Evolutionary conservation across 2,888 invertebrate species (phyloP), one percentile per base, ranked within the genome.

Genomic region (Plebejus anna): DNA sequence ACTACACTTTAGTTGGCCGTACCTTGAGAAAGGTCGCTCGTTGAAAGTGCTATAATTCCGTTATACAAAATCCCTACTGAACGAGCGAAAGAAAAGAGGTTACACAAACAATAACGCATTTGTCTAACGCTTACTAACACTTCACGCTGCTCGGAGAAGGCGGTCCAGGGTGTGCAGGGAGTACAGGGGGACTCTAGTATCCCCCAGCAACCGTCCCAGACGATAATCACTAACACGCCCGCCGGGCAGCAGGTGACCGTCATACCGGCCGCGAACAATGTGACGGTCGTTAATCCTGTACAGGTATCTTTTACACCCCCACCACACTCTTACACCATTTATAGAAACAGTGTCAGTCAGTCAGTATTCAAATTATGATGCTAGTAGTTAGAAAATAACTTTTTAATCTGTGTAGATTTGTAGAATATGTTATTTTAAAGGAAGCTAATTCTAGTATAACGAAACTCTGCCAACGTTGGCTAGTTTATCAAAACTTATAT

Each of bases 241-340:
- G 95, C 95, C 83, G 97, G 96, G 0, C 97, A 97, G 85, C 97
- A 97, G 85, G 95, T 97, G 81, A 97, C 97, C 5, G 96, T 98
- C 76, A 97, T 98, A 85, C 97, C 97, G 94, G 76, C 82, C 80
- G 77, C 95, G 76, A 86, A 95, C 81, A 95, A 95, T 87, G 90
- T 94, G 83, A 86, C 91, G 79, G 81, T 85, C 76, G 83, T 86
- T 77, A 90, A 90, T 82, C 82, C 90, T 78, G 88, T 90, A 75
- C 92, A 91, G 92, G 91, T 90, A 90, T 77, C 76, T 72, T 66
- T 71, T 16, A 16, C 11, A 28, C 11, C 57, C 22, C 59, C 59
- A 42, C 38, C 59, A 42, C 38, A 42, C 22, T 51, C 13, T 13
- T 51, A 16, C 55, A 55, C 16, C 9, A 47, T 42, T 42, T 9